These are phyloP conservation scores for Oryctolagus cuniculus DNA, from an alignment of 2,113 vertebrate species.

Conservation along the genomic window mOryCun1.1 NC_091432.1:33888501-33889000, in stretches of 20 bases:
- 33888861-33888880: background rate
- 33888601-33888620: background rate
- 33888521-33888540: too few species aligned
- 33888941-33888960: background rate
- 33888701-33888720: background rate
- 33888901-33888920: background rate
- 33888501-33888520: too few species aligned
- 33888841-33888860: background rate
- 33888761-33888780: background rate
- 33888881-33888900: background rate
- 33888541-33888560: too few species aligned
- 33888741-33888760: background rate
- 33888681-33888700: background rate
- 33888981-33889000: background rate
- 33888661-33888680: accelerated
- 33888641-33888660: background rate
- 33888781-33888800: background rate
- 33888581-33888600: too few species aligned
- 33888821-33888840: background rate
- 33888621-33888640: background rate
- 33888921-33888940: background rate
- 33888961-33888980: background rate
- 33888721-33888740: background rate
- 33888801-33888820: accelerated
- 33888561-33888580: too few species aligned